Percentiles rank a stretch among this genome's conserved stretches.
Evolutionary conservation across 2,888 invertebrate species (phyloP).

Genomic region (Julus scandinavius): DNA sequence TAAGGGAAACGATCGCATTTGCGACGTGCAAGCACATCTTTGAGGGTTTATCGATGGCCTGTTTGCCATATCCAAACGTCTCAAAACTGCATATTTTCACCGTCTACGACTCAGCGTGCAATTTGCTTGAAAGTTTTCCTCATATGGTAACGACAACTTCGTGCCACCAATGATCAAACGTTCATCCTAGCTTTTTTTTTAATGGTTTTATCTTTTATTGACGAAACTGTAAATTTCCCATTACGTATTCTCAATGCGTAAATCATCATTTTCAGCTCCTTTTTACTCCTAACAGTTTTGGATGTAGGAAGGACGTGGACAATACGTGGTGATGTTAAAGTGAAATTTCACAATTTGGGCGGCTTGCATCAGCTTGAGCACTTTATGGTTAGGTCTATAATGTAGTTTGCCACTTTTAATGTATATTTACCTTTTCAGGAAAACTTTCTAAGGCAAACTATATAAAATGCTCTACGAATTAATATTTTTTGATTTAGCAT

Average conservation of each 20-base stretch:
- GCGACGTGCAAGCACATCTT: neutral
- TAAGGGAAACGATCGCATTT: slow-evolving; percentile 16
- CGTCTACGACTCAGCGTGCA: slow-evolving; percentile 12
- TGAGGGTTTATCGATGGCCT: slow-evolving; percentile 13
- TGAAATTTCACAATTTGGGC: neutral
- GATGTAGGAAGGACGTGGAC: neutral
- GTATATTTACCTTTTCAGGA: neutral
- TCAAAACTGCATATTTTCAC: slow-evolving; percentile 34
- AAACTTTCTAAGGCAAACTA: no score
- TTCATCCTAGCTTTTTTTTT: neutral
- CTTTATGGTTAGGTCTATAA: neutral
- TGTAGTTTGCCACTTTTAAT: neutral
- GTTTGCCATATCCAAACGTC: slow-evolving; percentile 42
- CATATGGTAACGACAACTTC: slow-evolving; percentile 6
- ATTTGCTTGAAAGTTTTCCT: slow-evolving; percentile 20
- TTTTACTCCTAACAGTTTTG: neutral
- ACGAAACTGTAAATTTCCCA: slow-evolving; percentile 39
- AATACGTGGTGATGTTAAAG: neutral
- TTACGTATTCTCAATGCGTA: slow-evolving; percentile 34
- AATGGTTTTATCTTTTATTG: slow-evolving; percentile 24
- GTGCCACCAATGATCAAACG: slow-evolving; percentile 20
- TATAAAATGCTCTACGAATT: no score
- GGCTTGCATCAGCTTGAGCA: neutral
- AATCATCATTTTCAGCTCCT: slow-evolving; percentile 25
- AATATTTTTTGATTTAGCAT: no score